These are phyloP conservation scores for Catocala sponsa DNA, from an alignment of 2,888 invertebrate species.

Conservation along the genomic window DNA sequence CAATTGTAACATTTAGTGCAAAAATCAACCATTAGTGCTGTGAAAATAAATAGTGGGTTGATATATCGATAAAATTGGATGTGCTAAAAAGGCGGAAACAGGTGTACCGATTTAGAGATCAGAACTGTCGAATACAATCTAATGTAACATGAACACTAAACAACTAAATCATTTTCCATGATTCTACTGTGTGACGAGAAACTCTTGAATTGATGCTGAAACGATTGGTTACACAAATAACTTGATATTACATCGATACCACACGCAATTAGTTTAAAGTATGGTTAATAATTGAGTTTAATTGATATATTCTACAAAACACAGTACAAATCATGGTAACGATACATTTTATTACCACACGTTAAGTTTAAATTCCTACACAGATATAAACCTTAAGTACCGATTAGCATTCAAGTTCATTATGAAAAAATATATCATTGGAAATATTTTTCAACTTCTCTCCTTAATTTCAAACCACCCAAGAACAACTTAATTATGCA, in stretches of 20 bases:
- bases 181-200: slow-evolving; percentile 59
- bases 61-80: slow-evolving; percentile 63
- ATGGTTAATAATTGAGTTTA: slow-evolving; percentile 39
- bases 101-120: slow-evolving; percentile 72
- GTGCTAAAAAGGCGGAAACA: slow-evolving; percentile 79
- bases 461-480: slow-evolving; percentile 84
- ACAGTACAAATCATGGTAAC: slow-evolving; percentile 70
- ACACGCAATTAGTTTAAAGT: slow-evolving; percentile 21
- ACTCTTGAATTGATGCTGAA: neutral
- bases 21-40: slow-evolving; percentile 57
- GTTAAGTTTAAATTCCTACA: slow-evolving; percentile 85
- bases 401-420: slow-evolving; percentile 86
- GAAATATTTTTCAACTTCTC: slow-evolving; percentile 87
- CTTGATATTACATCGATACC: slow-evolving; percentile 30
- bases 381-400: slow-evolving; percentile 87
- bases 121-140: slow-evolving; percentile 81
- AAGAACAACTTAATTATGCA: slow-evolving; percentile 87
- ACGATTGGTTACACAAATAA: slow-evolving; percentile 6
- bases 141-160: slow-evolving; percentile 87
- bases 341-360: slow-evolving; percentile 80
- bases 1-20: slow-evolving; percentile 45
- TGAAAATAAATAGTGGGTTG: slow-evolving; percentile 66
- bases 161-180: slow-evolving; percentile 81
- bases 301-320: slow-evolving; percentile 40
- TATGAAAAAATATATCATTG: slow-evolving; percentile 88